Evolutionary conservation across 2,797 vertebrate genomes (phyloP).

Genomic region (Alcedo quadribrachys): DNA sequence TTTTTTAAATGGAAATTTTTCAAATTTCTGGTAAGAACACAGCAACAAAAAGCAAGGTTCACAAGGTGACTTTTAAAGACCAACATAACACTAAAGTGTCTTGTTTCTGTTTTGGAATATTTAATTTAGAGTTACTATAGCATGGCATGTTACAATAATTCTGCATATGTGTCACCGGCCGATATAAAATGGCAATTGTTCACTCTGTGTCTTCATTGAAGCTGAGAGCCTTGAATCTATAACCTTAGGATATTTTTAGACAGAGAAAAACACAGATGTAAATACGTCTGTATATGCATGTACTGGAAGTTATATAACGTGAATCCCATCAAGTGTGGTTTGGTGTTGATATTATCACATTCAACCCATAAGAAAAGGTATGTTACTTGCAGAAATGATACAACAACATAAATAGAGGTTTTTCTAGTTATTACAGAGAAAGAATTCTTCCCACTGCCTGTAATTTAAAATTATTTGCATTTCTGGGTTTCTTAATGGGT

Average conservation of each 20-base stretch:
- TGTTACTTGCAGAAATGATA: conserved; percentile 21
- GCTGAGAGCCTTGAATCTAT: background rate
- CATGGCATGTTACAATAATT: background rate
- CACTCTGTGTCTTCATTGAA: background rate
- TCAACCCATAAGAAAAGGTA: background rate
- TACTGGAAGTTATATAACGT: background rate
- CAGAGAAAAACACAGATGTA: background rate
- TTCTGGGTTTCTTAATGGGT: background rate
- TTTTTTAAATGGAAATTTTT: background rate
- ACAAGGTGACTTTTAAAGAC: background rate
- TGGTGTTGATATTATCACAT: background rate
- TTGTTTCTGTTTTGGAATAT: background rate
- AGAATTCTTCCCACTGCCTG: conserved; percentile 13
- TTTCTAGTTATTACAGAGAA: background rate
- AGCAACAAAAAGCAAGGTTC: background rate
- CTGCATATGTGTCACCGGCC: background rate
- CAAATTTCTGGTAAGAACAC: background rate
- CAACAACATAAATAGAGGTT: background rate
- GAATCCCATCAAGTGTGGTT: background rate
- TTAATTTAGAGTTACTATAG: background rate
- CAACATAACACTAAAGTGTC: background rate
- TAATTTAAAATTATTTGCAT: background rate
- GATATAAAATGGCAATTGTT: background rate
- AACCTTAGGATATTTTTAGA: background rate
- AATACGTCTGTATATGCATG: background rate